A percentile compares a stretch with the other conserved stretches of the same genome.
phyloP scores from a whole-genome alignment of 2,113 vertebrate species.

The Haemorhous mexicanus region DNA sequence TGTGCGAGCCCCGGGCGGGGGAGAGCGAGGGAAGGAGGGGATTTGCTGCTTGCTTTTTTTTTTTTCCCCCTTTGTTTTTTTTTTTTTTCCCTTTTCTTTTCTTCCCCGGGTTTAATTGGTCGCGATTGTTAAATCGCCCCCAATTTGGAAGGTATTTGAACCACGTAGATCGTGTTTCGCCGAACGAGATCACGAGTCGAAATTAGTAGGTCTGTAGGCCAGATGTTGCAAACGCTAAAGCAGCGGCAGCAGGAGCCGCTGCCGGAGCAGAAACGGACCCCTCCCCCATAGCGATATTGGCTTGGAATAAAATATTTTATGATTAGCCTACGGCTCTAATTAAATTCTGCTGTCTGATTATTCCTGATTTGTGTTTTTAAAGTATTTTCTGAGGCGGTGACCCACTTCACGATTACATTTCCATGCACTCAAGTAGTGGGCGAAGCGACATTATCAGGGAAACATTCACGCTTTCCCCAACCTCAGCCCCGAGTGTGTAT shows the following conservation, averaged over 20 bases:
- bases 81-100: background rate
- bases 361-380: slow-evolving; percentile 41
- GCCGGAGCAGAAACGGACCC: slow-evolving; percentile 5
- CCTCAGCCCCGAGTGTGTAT: background rate
- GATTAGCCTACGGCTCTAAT: slow-evolving; percentile 48
- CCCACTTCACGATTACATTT: slow-evolving; percentile 24
- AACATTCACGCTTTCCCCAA: background rate
- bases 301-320: slow-evolving; percentile 65
- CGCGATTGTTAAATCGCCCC: slow-evolving; percentile 67
- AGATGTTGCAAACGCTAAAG: slow-evolving; percentile 73
- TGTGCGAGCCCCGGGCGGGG: background rate
- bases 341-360: slow-evolving; percentile 47
- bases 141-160: slow-evolving; percentile 75
- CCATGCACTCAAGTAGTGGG: background rate
- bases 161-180: slow-evolving; percentile 71
- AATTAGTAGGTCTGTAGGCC: slow-evolving; percentile 78
- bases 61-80: background rate
- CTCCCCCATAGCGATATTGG: slow-evolving; percentile 18
- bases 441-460: background rate
- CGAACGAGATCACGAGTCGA: slow-evolving; percentile 65
- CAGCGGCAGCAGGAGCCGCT: slow-evolving; percentile 45
- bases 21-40: background rate
- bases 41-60: slow-evolving; percentile 6
- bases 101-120: slow-evolving; percentile 53
- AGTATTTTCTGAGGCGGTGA: background rate